Percentiles rank a stretch among this genome's conserved stretches.
Evolutionary conservation across 2,113 vertebrate species (phyloP).

Genomic region (Hipposideros armiger): DNA sequence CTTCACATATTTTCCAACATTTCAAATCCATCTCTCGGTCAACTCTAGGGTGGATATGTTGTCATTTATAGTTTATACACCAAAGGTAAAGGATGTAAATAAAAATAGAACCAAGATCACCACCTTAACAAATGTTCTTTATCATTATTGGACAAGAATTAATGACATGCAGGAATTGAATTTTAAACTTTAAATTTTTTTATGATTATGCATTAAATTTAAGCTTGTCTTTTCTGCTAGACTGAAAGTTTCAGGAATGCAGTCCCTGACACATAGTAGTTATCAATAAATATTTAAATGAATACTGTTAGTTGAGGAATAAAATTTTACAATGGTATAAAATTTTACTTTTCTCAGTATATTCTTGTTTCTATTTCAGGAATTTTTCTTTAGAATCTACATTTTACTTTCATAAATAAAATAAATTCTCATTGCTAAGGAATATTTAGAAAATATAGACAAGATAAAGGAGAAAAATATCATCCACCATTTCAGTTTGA

Average conservation of each 20-base stretch:
- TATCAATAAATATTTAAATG: background rate
- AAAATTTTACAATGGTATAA: background rate
- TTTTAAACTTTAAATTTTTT: conserved; percentile 29
- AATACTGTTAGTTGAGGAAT: background rate
- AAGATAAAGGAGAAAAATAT: background rate
- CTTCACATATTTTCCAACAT: background rate
- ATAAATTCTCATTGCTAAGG: background rate
- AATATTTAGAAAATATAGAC: background rate
- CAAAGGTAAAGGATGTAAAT: background rate
- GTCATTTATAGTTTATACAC: background rate
- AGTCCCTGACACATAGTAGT: background rate
- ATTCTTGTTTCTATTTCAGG: background rate
- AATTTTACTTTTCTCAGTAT: background rate
- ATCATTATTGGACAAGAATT: background rate
- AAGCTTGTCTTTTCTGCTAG: background rate
- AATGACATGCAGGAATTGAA: background rate
- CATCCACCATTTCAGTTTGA: background rate
- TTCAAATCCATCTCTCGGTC: background rate
- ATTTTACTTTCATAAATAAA: conserved; percentile 25
- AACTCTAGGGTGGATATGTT: background rate
- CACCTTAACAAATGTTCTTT: background rate
- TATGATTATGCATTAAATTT: background rate
- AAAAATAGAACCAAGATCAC: background rate
- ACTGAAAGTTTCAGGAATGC: conserved; percentile 6
- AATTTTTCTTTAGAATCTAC: background rate